Evolutionary conservation across 2,113 vertebrate species (phyloP).

Genomic region (Myocastor coypus): DNA sequence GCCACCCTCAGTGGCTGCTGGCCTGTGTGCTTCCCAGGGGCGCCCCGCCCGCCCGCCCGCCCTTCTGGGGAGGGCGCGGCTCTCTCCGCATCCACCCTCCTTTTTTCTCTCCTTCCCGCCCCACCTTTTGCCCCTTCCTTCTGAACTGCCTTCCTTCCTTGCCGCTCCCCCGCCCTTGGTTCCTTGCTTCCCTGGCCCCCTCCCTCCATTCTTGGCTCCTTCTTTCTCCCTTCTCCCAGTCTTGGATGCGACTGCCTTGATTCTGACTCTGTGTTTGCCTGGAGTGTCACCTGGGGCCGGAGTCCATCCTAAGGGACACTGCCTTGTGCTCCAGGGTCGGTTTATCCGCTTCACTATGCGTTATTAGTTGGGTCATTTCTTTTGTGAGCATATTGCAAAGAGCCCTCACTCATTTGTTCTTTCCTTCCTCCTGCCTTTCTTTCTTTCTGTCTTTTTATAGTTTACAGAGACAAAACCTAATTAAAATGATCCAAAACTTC

Average conservation of each 20-base stretch:
- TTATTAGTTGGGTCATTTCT: neutral
- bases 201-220: neutral
- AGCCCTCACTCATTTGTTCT: neutral
- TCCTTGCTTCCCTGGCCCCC: neutral
- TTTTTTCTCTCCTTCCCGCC: neutral
- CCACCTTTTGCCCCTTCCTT: no score
- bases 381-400: neutral
- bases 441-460: no score
- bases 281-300: fast-evolving
- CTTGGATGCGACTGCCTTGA: neutral
- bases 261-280: neutral
- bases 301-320: neutral
- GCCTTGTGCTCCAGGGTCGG: neutral
- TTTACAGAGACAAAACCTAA: no score
- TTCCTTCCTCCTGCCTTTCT: neutral
- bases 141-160: neutral
- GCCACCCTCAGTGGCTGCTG: no score
- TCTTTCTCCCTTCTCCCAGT: neutral
- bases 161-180: neutral
- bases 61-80: no score
- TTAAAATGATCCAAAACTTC: no score
- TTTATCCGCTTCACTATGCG: neutral
- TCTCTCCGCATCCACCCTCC: neutral
- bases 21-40: neutral
- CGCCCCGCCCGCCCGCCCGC: neutral